phyloP scores from a whole-genome alignment of 2,113 vertebrate species.

The Rhabdomys dilectus region DNA sequence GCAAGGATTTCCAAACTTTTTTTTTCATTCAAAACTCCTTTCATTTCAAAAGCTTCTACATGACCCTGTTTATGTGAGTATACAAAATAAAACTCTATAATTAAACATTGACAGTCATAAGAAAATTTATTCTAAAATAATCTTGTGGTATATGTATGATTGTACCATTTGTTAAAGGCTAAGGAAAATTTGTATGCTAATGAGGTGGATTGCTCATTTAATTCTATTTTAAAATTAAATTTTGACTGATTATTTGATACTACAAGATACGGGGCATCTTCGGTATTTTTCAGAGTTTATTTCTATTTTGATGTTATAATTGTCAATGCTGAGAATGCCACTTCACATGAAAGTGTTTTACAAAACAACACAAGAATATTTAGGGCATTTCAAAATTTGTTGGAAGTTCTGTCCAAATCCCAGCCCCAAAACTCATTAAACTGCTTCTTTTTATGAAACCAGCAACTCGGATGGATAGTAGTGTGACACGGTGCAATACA shows the following conservation, averaged over 20 bases:
- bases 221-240: not conserved
- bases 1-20: not conserved
- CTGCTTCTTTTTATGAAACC: not conserved
- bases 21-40: not conserved
- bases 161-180: not conserved
- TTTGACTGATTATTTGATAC: not conserved
- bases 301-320: not conserved
- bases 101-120: not conserved
- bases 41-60: not conserved
- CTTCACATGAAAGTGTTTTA: not conserved
- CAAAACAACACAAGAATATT: not conserved
- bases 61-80: not conserved
- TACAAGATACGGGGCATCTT: not conserved
- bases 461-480: not conserved
- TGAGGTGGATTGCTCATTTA: not conserved
- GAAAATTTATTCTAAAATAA: not conserved
- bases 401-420: not conserved
- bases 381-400: not conserved
- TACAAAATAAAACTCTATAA: not conserved
- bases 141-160: not conserved
- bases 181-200: not conserved
- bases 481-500: not conserved
- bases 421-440: not conserved
- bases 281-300: not conserved
- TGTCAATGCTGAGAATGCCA: not conserved